These are phyloP conservation scores for Geotrupes spiniger DNA, from an alignment of 2,888 invertebrate species.

Conservation along the genomic window DNA sequence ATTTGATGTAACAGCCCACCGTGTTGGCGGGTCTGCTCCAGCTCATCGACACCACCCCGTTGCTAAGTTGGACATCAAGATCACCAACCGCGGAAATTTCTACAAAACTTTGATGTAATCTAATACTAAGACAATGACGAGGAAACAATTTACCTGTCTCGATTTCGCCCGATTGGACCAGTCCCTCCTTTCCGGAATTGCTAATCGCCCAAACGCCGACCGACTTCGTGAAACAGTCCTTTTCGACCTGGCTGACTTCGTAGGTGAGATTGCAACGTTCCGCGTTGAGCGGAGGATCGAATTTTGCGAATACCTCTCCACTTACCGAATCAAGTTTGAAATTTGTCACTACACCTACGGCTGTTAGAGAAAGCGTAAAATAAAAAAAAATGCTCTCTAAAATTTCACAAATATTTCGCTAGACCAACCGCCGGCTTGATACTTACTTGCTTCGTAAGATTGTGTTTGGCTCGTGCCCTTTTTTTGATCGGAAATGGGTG, in stretches of 20 bases:
- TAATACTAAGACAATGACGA: no score
- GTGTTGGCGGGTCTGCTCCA: not conserved
- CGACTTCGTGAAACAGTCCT: not conserved
- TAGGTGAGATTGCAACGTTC: conserved; percentile 9
- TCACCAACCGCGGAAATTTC: no score
- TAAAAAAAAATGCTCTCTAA: no score
- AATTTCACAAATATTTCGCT: no score
- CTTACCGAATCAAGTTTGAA: not conserved
- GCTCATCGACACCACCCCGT: not conserved
- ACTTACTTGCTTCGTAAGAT: no score
- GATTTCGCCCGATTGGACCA: no score
- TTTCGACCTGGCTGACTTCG: conserved; percentile 9
- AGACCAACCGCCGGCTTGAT: no score
- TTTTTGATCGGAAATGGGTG: no score
- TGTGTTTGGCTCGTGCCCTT: no score
- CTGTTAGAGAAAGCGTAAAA: not conserved
- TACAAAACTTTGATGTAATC: no score
- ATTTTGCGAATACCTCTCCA: conserved; percentile 3
- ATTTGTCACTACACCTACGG: not conserved
- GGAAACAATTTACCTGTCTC: no score
- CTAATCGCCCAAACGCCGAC: conserved; percentile 6
- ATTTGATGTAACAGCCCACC: not conserved
- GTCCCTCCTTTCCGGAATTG: not conserved
- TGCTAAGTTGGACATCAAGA: no score
- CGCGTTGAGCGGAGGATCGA: conserved; percentile 6